These are phyloP conservation scores for Urocolius indicus DNA, from an alignment of 2,113 vertebrate species.

Conservation along the genomic window DNA sequence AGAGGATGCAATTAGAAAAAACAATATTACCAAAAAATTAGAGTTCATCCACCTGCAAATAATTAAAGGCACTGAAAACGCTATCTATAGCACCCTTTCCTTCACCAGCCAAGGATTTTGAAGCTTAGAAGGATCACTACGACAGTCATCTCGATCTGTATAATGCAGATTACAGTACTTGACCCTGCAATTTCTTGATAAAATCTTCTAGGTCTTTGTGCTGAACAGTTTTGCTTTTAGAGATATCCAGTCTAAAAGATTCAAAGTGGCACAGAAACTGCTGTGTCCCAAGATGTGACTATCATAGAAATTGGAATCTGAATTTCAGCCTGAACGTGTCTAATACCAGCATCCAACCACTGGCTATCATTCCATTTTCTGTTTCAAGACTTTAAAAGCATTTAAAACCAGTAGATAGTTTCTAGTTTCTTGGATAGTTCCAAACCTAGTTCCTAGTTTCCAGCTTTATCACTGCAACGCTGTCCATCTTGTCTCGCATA, in stretches of 20 bases:
- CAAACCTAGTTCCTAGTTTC: neutral
- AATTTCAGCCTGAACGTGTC: neutral
- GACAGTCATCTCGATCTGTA: neutral
- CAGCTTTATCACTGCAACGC: neutral
- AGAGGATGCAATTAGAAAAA: neutral
- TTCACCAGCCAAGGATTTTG: neutral
- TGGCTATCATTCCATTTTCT: neutral
- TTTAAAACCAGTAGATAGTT: neutral
- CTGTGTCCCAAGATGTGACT: neutral
- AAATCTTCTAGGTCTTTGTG: neutral
- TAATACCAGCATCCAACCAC: neutral
- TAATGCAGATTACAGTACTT: neutral
- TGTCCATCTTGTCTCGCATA: neutral
- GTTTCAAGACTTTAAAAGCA: neutral
- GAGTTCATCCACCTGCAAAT: neutral
- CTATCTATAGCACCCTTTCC: neutral
- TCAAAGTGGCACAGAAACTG: neutral
- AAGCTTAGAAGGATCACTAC: neutral
- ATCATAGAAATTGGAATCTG: neutral
- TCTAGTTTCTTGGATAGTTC: neutral
- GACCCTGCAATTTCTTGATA: neutral
- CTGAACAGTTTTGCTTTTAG: neutral
- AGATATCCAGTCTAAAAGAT: neutral
- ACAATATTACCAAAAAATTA: neutral
- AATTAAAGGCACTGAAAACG: constrained; percentile 2